A percentile compares a stretch with the other conserved stretches of the same genome.
These are phyloP conservation scores for Brachyistius frenatus DNA, from an alignment of 2,113 vertebrate genomes.

Conservation along the genomic window DNA sequence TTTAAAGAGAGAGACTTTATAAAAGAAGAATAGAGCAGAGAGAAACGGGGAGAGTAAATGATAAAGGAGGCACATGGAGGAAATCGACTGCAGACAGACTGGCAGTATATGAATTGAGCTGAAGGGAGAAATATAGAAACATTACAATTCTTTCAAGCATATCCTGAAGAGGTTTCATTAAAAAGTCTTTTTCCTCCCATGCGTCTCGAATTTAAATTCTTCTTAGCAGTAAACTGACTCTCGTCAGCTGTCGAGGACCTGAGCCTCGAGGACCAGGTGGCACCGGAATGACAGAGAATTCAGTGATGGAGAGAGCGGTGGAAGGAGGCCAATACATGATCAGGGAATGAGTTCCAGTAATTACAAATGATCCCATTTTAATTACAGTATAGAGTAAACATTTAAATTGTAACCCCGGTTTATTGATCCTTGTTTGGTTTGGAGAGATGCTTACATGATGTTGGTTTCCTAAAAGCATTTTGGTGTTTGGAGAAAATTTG, in stretches of 20 bases:
- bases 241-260: background rate
- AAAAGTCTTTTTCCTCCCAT: background rate
- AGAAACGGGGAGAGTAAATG: background rate
- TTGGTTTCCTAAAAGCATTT: too few species aligned
- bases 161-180: background rate
- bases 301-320: background rate
- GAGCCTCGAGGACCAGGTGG: background rate
- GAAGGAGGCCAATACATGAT: background rate
- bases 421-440: too few species aligned
- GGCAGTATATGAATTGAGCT: background rate
- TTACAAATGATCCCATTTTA: too few species aligned
- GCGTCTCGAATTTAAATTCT: conserved; percentile 2
- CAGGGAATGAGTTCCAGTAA: too few species aligned
- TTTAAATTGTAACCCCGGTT: too few species aligned
- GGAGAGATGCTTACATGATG: too few species aligned
- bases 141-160: background rate
- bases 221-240: background rate
- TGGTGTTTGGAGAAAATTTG: background rate
- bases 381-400: too few species aligned
- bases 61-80: background rate
- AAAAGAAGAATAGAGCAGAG: background rate
- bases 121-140: background rate
- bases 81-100: background rate
- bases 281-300: background rate
- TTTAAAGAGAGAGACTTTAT: background rate